phyloP scores from a whole-genome alignment of 2,888 invertebrate genomes.

The Drosophila lutescens region DNA sequence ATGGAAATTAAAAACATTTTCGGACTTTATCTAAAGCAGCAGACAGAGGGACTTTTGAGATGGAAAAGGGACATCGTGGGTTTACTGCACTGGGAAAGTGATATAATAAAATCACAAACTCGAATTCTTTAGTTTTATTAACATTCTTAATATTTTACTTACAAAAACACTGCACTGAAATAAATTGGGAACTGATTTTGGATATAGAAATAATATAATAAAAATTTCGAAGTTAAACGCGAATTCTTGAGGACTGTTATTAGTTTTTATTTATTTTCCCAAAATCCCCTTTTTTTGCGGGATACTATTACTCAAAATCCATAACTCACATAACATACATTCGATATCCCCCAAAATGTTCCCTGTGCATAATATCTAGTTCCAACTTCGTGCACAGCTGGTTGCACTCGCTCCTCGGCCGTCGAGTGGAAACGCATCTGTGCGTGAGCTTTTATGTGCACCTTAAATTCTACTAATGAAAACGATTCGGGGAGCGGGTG shows the following conservation, averaged over 20 bases:
- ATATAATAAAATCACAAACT: too few relatives aligned
- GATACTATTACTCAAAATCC: too few relatives aligned
- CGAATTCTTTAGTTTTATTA: too few relatives aligned
- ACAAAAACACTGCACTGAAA: too few relatives aligned
- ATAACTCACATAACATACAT: neutral
- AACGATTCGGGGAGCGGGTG: constrained; percentile 15
- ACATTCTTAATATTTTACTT: too few relatives aligned
- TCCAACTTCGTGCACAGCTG: constrained; percentile 23
- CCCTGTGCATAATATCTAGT: constrained; percentile 1
- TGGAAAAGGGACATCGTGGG: too few relatives aligned
- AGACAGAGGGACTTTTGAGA: neutral
- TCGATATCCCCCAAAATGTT: neutral
- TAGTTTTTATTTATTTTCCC: too few relatives aligned
- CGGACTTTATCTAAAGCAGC: neutral
- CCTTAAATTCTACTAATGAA: constrained; percentile 65
- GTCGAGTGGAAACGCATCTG: constrained; percentile 22
- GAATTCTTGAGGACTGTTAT: neutral
- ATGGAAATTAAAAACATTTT: constrained; percentile 4
- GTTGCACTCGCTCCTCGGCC: constrained; percentile 20
- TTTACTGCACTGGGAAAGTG: neutral
- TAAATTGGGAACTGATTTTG: too few relatives aligned
- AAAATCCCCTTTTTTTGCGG: neutral
- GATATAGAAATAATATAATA: too few relatives aligned
- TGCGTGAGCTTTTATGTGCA: constrained; percentile 67
- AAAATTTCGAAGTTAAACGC: neutral